phyloP scores from a whole-genome alignment of 2,113 vertebrate species.

The Coryphaenoides rupestris region DNA sequence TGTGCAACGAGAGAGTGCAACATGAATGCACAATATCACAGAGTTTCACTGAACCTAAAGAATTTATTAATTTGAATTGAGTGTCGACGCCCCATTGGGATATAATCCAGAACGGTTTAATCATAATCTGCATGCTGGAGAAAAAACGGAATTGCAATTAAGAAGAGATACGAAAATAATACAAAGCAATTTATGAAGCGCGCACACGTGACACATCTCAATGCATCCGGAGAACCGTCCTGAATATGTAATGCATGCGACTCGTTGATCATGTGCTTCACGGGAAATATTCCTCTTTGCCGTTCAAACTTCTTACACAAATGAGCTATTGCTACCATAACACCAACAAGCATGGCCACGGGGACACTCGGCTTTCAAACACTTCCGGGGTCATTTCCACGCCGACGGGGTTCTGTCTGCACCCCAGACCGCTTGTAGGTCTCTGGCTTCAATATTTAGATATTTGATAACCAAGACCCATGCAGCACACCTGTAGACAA shows the following conservation, averaged over 20 bases:
- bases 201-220: constrained; percentile 44
- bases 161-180: constrained; percentile 46
- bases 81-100: constrained; percentile 30
- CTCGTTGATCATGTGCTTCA: constrained; percentile 52
- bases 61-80: constrained; percentile 50
- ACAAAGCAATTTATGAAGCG: constrained; percentile 62
- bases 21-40: constrained; percentile 60
- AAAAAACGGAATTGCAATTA: constrained; percentile 41
- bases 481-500: no score
- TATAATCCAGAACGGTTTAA: constrained; percentile 45
- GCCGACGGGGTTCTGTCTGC: no score
- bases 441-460: no score
- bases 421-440: no score
- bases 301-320: constrained; percentile 44
- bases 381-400: no score
- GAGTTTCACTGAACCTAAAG: constrained; percentile 54
- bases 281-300: constrained; percentile 34
- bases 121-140: constrained; percentile 32
- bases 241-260: constrained; percentile 40
- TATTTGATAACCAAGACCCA: no score
- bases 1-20: constrained; percentile 59
- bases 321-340: constrained; percentile 31
- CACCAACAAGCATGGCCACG: constrained; percentile 7
- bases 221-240: constrained; percentile 55
- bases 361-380: no score